These are phyloP conservation scores for Athene cunicularia DNA, from an alignment of 2,113 vertebrate species.

Conservation along the genomic window DNA sequence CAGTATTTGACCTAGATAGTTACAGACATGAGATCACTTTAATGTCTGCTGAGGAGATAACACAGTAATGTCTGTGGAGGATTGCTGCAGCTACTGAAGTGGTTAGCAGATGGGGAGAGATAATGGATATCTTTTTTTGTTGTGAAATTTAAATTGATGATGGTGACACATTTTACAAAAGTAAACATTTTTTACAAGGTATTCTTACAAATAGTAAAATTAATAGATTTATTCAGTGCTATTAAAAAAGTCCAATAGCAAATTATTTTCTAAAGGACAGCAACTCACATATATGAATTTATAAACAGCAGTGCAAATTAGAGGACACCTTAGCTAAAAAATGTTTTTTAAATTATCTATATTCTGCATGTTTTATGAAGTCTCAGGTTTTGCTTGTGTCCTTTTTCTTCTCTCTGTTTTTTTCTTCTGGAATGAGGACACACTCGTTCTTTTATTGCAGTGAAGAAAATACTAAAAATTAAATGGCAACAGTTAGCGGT, in stretches of 20 bases:
- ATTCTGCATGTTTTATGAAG: background rate
- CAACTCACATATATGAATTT: background rate
- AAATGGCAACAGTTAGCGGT: background rate
- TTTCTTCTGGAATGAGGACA: background rate
- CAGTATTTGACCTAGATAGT: slow-evolving; percentile 4
- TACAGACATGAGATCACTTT: background rate
- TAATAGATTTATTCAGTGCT: background rate
- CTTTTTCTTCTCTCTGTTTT: background rate
- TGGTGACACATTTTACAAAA: background rate
- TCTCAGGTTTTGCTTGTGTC: background rate
- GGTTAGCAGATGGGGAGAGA: background rate
- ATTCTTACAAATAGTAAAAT: background rate
- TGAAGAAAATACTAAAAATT: background rate
- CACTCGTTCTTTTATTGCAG: background rate
- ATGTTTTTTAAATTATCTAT: background rate
- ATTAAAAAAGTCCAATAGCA: background rate
- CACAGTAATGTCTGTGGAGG: background rate
- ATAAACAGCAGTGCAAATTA: background rate
- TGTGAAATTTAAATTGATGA: background rate
- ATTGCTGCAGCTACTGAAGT: background rate
- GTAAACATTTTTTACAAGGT: background rate
- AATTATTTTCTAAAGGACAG: background rate
- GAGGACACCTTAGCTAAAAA: background rate
- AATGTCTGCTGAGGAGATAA: background rate
- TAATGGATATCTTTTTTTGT: background rate